Evolutionary conservation across 2,888 invertebrate species (phyloP).

Genomic region (Synanthedon myopaeformis): DNA sequence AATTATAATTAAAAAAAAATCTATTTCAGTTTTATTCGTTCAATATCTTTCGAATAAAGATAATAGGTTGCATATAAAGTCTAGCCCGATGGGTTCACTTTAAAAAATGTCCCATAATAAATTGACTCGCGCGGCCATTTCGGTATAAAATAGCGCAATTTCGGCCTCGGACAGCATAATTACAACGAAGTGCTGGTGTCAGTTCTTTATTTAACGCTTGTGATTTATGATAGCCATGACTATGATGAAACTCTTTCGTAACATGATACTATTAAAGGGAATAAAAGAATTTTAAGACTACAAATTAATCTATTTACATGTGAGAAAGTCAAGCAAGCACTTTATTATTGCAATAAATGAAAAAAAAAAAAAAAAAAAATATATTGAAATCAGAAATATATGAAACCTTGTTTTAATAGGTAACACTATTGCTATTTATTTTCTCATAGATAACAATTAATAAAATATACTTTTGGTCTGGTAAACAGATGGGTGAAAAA

Average conservation of each 20-base stretch:
- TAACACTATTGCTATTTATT: too few species aligned
- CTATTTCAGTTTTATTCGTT: too few species aligned
- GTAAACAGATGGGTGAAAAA: too few species aligned
- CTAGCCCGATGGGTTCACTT: neutral
- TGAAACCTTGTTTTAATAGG: too few species aligned
- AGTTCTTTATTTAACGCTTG: conserved; percentile 10
- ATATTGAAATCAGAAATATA: too few species aligned
- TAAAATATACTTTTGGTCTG: too few species aligned
- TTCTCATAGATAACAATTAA: too few species aligned
- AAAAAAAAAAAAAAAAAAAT: too few species aligned
- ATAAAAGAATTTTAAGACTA: neutral
- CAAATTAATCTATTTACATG: neutral
- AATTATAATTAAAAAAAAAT: too few species aligned
- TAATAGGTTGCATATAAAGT: too few species aligned
- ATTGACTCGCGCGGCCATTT: neutral
- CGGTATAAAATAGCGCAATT: neutral
- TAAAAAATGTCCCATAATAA: neutral
- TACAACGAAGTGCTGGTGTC: neutral
- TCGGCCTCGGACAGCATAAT: neutral
- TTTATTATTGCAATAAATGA: too few species aligned
- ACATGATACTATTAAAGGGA: conserved; percentile 11
- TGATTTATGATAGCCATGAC: conserved; percentile 19
- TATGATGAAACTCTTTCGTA: conserved; percentile 15
- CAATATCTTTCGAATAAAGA: too few species aligned
- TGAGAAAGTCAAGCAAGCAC: neutral